Evolutionary conservation across 2,113 vertebrate genomes (phyloP).

Genomic region (Perca flavescens): DNA sequence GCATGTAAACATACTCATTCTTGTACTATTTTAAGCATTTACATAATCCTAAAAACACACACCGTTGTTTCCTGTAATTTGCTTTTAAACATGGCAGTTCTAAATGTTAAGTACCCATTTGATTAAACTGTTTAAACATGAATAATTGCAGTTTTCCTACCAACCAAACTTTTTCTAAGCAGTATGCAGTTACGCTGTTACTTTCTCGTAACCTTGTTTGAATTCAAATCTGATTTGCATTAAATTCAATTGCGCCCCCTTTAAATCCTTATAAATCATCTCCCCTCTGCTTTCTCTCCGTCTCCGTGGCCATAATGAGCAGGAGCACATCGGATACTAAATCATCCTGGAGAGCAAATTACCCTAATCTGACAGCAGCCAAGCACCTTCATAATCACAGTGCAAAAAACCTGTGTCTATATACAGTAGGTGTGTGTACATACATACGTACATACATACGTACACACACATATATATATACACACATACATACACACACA

Average conservation of each 20-base stretch:
- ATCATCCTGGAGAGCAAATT: conserved; percentile 73
- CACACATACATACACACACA: too few relatives aligned
- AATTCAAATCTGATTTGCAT: conserved; percentile 65
- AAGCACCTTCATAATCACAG: conserved; percentile 59
- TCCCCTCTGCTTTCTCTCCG: conserved; percentile 24
- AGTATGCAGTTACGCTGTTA: conserved; percentile 8
- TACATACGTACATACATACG: too few relatives aligned
- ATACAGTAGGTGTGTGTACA: too few relatives aligned
- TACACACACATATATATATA: too few relatives aligned
- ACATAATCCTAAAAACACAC: not conserved
- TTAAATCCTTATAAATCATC: conserved; percentile 63
- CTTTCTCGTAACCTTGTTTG: conserved; percentile 34
- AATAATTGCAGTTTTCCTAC: not conserved
- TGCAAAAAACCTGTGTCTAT: not conserved
- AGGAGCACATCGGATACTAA: conserved; percentile 52
- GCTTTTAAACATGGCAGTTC: not conserved
- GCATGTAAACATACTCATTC: too few relatives aligned
- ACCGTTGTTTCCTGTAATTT: not conserved
- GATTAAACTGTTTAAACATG: not conserved
- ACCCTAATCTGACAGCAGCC: conserved; percentile 69
- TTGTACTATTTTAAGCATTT: not conserved
- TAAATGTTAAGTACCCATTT: not conserved
- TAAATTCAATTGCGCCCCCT: conserved; percentile 57
- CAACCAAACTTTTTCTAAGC: conserved; percentile 4
- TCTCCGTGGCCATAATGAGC: conserved; percentile 61